Evolutionary conservation across 2,888 invertebrate species (phyloP), one percentile per base, ranked within the genome.

Genomic region (Folsomia manolachei): DNA sequence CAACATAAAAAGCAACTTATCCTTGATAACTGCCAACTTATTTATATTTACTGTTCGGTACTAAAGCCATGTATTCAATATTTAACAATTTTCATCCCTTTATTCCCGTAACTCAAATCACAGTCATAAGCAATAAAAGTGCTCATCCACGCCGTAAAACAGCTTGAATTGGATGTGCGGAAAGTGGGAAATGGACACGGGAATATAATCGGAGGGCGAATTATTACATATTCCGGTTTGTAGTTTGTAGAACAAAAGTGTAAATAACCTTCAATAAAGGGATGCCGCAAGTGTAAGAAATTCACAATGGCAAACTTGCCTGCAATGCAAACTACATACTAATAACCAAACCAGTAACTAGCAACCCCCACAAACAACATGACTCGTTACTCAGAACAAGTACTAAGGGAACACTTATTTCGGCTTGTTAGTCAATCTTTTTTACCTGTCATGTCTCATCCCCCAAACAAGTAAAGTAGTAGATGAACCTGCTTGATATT

Each of bases 201-300:
- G 39, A n/a, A n/a, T n/a, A 39, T 39, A 14, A 39, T 4, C 39
- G 14, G 39, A 39, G 39, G 14, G 4, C 39, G 39, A 14, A 39
- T 9, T 39, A 39, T 14, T n/a, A n/a, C n/a, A n/a, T n/a, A n/a
- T n/a, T n/a, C n/a, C n/a, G n/a, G 39, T 14, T n/a, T 56, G 7
- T 56, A 21, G 56, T 56, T 56, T 56, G 19, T 56, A n/a, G 56
- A 56, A 56, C 56, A 14, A 56, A 56, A 4, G 56, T 56, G 56
- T 56, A 56, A 56, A 56, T 56, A 56, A 56, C 56, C 56, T 56
- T n/a, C 56, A 56, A 56, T 56, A 56, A 7, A 56, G 19, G 56
- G 56, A 19, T 51, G 18, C 51, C 51, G 51, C 51, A 51, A n/a
- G n/a, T n/a, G n/a, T n/a, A n/a, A n/a, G n/a, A n/a, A n/a, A n/a